Conservation (phyloP, 2,113 vertebrate genomes). For the Poecile atricapillus region DNA sequence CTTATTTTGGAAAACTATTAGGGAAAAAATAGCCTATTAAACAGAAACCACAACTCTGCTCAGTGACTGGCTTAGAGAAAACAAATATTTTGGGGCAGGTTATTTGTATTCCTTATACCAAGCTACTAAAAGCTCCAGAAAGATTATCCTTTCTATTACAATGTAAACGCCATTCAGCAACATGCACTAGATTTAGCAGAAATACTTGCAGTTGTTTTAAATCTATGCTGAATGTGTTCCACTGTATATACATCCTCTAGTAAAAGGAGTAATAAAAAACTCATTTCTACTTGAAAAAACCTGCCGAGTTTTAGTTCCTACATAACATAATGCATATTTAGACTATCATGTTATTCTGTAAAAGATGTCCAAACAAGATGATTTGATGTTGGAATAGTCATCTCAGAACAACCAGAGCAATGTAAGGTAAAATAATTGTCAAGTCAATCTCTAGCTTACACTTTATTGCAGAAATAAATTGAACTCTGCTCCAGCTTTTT, state of each 20-base stretch:
- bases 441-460: slow-evolving; percentile 67
- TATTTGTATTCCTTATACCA: slow-evolving; percentile 3
- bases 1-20: neutral
- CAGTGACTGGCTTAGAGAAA: neutral
- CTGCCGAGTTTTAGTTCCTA: slow-evolving; percentile 19
- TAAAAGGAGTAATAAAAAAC: slow-evolving; percentile 62
- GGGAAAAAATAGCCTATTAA: neutral
- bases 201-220: slow-evolving; percentile 37
- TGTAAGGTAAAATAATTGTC: slow-evolving; percentile 71
- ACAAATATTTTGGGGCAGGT: neutral
- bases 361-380: slow-evolving; percentile 62
- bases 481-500: slow-evolving; percentile 73
- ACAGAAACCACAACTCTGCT: neutral
- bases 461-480: slow-evolving; percentile 75
- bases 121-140: slow-evolving; percentile 29
- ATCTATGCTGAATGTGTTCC: slow-evolving; percentile 1
- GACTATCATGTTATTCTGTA: slow-evolving; percentile 57
- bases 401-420: slow-evolving; percentile 50
- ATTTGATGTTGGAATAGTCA: slow-evolving; percentile 66
- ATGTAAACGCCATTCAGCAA: slow-evolving; percentile 15
- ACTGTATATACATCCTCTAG: slow-evolving; percentile 7
- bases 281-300: slow-evolving; percentile 54
- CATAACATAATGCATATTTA: slow-evolving; percentile 62
- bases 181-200: slow-evolving; percentile 6
- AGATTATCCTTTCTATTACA: slow-evolving; percentile 47